phyloP scores from a whole-genome alignment of 2,113 vertebrate species.

The Platichthys flesus region DNA sequence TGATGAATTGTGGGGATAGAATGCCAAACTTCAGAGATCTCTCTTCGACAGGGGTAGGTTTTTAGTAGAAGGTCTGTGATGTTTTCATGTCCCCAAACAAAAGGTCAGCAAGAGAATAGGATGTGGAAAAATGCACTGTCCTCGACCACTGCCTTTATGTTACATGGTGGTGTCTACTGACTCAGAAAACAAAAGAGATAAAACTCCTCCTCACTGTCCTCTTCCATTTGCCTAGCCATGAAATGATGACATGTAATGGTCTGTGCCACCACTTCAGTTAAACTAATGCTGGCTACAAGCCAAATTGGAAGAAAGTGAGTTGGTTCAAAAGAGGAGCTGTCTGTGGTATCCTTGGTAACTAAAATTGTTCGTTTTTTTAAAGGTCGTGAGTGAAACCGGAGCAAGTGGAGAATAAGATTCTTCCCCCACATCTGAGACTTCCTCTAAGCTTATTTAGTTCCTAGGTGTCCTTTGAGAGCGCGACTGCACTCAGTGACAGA shows the following conservation, averaged over 20 bases:
- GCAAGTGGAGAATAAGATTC: constrained; percentile 46
- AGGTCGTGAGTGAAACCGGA: constrained; percentile 69
- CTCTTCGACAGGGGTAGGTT: neutral
- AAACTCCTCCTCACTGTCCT: constrained; percentile 52
- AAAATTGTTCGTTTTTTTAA: constrained; percentile 48
- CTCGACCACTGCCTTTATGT: constrained; percentile 21
- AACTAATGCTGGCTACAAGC: constrained; percentile 42
- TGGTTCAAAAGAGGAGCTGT: constrained; percentile 43
- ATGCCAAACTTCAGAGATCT: neutral
- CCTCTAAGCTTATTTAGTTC: constrained; percentile 58
- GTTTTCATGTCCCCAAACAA: constrained; percentile 41
- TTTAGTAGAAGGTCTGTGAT: constrained; percentile 15
- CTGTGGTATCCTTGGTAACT: constrained; percentile 70
- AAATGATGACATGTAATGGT: constrained; percentile 62
- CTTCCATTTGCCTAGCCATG: constrained; percentile 37
- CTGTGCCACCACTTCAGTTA: constrained; percentile 37
- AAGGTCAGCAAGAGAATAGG: constrained; percentile 50
- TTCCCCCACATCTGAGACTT: constrained; percentile 46
- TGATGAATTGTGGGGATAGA: neutral
- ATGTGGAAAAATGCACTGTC: constrained; percentile 6
- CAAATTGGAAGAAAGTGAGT: constrained; percentile 49
- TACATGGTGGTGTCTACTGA: constrained; percentile 16
- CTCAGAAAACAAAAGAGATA: constrained; percentile 30
- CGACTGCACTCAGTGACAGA: constrained; percentile 19
- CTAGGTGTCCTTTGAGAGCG: constrained; percentile 50